Base-by-base conservation (phyloP, 2,888 invertebrate genomes). In the Muscina levida region DNA sequence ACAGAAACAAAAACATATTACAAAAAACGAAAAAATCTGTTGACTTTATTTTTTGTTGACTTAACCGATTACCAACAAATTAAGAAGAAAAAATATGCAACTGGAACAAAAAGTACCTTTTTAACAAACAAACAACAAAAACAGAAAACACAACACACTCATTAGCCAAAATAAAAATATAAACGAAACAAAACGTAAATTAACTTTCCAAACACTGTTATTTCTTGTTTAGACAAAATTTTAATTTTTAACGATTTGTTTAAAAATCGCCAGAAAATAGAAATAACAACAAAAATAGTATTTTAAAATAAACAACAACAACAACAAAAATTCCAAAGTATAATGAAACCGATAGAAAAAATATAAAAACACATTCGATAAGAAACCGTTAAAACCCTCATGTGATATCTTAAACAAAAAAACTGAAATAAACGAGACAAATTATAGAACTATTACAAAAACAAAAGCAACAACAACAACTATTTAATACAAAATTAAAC, bases 1-100 rank as follows among this genome's bases (percentile, higher is more conserved):
- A 78, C 59, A 24, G 11, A 82, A 84, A 84, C 82, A 85, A n/a
- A n/a, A 53, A 85, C 83, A 83, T 83, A 82, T 84, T 84, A 85
- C 84, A 62, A 76, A 72, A 13, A n/a, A n/a, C n/a, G n/a, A n/a
- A n/a, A 82, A 86, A 86, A 84, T 84, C 84, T 53, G 24, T 53
- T 53, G 13, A 53, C 10, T 13, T 53, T 13, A 53, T 22, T 53
- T 44, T 44, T 44, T 85, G 85, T 85, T 84, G 83, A 83, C n/a
- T n/a, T n/a, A n/a, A n/a, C n/a, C n/a, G n/a, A n/a, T n/a, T n/a
- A n/a, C n/a, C 31, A 31, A 87, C 37, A 39, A 70, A 68, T 15
- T 10, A 70, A 66, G 15, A 71, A 74, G 24, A 56, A 59, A 26
- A 70, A 42, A 76, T 53, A 79, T 44, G 70, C 62, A 73, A 72